phyloP scores from a whole-genome alignment of 2,888 invertebrate species.

The Dendrolimus houi region DNA sequence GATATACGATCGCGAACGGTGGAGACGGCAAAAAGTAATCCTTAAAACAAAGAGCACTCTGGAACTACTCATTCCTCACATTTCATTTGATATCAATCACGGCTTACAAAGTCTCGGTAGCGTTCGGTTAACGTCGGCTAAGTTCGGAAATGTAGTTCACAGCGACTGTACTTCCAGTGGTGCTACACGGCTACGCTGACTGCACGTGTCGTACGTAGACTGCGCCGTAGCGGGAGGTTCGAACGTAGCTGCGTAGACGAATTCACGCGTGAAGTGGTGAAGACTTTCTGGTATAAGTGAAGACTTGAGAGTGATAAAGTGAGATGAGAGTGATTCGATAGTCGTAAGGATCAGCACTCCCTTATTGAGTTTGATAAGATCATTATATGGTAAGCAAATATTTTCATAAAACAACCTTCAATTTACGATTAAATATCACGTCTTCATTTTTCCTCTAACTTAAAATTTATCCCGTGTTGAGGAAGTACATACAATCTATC shows the following conservation, averaged over 20 bases:
- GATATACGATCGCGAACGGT: slow-evolving; percentile 23
- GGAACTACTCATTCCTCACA: slow-evolving; percentile 71
- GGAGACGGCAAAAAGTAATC: slow-evolving; percentile 48
- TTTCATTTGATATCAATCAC: slow-evolving; percentile 76
- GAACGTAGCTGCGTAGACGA: slow-evolving; percentile 35
- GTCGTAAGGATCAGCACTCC: slow-evolving; percentile 30
- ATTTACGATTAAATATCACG: too few relatives aligned
- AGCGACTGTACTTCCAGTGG: slow-evolving; percentile 53
- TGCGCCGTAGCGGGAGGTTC: slow-evolving; percentile 33
- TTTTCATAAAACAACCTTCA: neutral
- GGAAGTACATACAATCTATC: too few relatives aligned
- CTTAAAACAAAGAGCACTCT: slow-evolving; percentile 65
- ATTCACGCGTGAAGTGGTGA: slow-evolving; percentile 31
- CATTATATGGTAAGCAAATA: slow-evolving; percentile 52
- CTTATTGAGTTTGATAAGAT: slow-evolving; percentile 24
- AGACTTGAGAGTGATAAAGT: slow-evolving; percentile 32
- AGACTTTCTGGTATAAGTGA: slow-evolving; percentile 15
- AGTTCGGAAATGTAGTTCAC: slow-evolving; percentile 46
- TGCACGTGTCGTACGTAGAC: slow-evolving; percentile 48
- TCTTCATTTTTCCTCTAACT: too few relatives aligned
- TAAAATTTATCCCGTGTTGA: too few relatives aligned
- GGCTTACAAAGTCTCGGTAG: slow-evolving; percentile 55
- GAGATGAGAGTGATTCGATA: slow-evolving; percentile 34
- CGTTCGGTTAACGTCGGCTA: slow-evolving; percentile 47
- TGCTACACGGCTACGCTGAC: slow-evolving; percentile 46